Evolutionary conservation across 2,113 vertebrate species (phyloP).

Genomic region (Forbesichthys papilliferus): DNA sequence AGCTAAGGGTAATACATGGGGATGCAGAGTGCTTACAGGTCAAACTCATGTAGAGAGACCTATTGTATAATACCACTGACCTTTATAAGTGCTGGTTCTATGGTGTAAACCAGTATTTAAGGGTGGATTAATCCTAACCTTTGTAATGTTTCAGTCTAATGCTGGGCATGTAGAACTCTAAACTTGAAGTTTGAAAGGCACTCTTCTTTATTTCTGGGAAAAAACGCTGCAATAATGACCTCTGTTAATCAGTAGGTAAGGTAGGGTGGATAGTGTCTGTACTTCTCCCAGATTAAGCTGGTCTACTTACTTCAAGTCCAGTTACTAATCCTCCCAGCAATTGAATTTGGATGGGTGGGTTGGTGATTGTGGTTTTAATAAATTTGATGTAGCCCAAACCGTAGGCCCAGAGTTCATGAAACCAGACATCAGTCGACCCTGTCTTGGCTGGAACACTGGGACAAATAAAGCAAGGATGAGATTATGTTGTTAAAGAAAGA

Average conservation of each 20-base stretch:
- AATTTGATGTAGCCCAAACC: no score
- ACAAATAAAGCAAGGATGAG: constrained; percentile 9
- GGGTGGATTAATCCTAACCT: constrained; percentile 18
- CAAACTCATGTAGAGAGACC: background rate
- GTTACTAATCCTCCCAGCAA: no score
- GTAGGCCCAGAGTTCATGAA: no score
- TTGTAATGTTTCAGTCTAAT: constrained; percentile 35
- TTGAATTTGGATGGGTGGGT: background rate
- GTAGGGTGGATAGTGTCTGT: background rate
- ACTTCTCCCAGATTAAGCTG: constrained; percentile 2
- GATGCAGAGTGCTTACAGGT: background rate
- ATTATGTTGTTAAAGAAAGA: constrained; percentile 3
- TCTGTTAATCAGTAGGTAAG: constrained; percentile 12
- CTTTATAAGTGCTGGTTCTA: background rate
- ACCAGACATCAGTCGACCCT: background rate
- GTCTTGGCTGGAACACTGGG: constrained; percentile 6
- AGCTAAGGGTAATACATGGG: background rate
- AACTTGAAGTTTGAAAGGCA: constrained; percentile 19
- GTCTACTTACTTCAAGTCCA: constrained; percentile 5
- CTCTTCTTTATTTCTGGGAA: constrained; percentile 27
- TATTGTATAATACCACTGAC: constrained; percentile 7
- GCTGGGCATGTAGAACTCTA: constrained; percentile 17
- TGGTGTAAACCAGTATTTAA: background rate
- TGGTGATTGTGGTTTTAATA: background rate
- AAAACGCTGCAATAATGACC: constrained; percentile 39